These are phyloP conservation scores for Sebastes elongatus DNA, from an alignment of 2,797 vertebrate genomes.

Conservation along the genomic window DNA sequence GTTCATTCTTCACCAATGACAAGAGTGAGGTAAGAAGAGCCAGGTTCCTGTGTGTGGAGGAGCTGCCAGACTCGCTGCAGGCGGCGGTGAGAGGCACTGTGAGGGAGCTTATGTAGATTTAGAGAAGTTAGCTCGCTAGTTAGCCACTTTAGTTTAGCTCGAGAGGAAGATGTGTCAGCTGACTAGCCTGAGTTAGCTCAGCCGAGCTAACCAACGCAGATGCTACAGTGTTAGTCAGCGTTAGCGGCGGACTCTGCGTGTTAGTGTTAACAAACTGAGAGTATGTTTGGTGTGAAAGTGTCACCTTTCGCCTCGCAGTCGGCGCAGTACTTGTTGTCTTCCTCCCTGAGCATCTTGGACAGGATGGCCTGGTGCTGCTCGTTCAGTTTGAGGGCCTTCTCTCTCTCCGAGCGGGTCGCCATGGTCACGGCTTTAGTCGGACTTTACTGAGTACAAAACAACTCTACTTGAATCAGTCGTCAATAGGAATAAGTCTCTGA, in stretches of 20 bases:
- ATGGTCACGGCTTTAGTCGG: constrained; percentile 70
- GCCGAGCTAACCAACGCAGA: constrained; percentile 26
- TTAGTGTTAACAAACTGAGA: background rate
- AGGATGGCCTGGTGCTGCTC: constrained; percentile 99
- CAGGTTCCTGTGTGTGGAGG: background rate
- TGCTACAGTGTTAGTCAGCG: background rate
- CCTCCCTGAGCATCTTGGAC: constrained; percentile 95
- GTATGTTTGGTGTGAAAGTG: background rate
- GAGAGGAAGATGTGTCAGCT: constrained; percentile 70
- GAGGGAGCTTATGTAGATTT: constrained; percentile 39
- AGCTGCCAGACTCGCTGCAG: background rate
- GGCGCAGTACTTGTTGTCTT: constrained; percentile 99
- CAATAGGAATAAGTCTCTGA: constrained; percentile 42
- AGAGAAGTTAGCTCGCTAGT: constrained; percentile 70
- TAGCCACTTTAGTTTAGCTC: constrained; percentile 73
- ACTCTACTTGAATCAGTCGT: constrained; percentile 38
- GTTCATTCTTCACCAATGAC: constrained; percentile 1
- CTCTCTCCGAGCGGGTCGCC: constrained; percentile 96
- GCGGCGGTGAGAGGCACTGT: background rate
- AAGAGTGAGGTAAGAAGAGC: background rate
- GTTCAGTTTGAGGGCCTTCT: constrained; percentile 97
- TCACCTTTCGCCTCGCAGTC: constrained; percentile 98
- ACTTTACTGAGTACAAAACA: constrained; percentile 17
- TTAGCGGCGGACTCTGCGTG: accelerated
- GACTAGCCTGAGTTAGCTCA: constrained; percentile 52